Conservation (phyloP, 2,888 invertebrate species). For the Macrophya alboannulata region DNA sequence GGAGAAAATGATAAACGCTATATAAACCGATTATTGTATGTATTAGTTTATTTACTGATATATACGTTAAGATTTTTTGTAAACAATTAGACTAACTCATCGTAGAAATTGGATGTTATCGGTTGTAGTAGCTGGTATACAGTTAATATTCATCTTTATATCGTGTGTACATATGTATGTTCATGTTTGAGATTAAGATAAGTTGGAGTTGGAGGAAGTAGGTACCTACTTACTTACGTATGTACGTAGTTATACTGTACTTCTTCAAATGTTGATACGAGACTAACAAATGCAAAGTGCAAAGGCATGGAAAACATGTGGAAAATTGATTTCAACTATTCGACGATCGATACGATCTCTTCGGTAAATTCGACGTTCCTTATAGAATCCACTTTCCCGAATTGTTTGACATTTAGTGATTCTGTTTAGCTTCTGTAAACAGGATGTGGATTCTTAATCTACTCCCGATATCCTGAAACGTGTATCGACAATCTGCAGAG, state of each 20-base stretch:
- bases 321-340: background rate
- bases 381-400: background rate
- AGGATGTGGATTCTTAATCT: background rate
- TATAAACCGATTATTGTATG: background rate
- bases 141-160: background rate
- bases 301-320: background rate
- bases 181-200: background rate
- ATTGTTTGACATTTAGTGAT: background rate
- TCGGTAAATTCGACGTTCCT: background rate
- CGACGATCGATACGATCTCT: background rate
- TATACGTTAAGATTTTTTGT: background rate
- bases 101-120: background rate
- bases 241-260: background rate
- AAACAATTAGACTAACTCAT: background rate
- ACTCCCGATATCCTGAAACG: background rate
- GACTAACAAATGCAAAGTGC: constrained; percentile 8
- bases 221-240: background rate
- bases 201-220: constrained; percentile 8
- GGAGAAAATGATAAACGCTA: background rate
- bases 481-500: background rate
- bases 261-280: background rate
- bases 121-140: background rate
- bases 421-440: background rate
- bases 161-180: background rate
- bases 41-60: background rate